Conservation (phyloP, 2,113 vertebrate genomes). For the Anguilla japonica region DNA sequence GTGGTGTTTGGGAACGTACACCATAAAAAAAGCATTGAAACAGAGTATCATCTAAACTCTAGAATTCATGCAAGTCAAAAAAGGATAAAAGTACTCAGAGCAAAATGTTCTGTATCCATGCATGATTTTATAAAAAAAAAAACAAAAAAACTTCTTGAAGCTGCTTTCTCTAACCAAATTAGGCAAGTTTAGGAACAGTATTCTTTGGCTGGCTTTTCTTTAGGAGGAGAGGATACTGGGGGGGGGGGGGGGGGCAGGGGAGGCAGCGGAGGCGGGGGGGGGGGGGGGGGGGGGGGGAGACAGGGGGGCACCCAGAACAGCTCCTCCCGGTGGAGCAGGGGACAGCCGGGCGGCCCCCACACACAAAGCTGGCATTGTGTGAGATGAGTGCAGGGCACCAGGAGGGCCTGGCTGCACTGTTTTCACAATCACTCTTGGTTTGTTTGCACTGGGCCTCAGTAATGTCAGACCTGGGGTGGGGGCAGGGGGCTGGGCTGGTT, state of each 20-base stretch:
- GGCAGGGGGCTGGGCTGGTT: neutral
- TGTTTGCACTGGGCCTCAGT: slow-evolving; percentile 16
- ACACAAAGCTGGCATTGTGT: slow-evolving; percentile 19
- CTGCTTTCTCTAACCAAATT: slow-evolving; percentile 23
- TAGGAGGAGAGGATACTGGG: neutral
- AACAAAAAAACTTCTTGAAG: neutral
- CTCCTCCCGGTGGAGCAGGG: neutral
- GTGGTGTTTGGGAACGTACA: no score
- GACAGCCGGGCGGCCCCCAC: neutral
- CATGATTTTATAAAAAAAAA: neutral
- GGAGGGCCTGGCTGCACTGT: neutral
- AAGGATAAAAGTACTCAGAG: no score
- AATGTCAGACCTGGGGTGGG: neutral
- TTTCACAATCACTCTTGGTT: slow-evolving; percentile 19
- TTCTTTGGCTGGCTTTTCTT: slow-evolving; percentile 11
- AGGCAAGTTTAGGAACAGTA: slow-evolving; percentile 3
- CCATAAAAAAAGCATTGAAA: no score
- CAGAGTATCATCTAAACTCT: no score
- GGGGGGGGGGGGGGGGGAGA: neutral
- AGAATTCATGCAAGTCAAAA: no score
- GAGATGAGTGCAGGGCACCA: neutral
- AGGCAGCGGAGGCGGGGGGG: neutral
- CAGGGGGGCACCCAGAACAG: neutral
- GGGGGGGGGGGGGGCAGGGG: neutral
- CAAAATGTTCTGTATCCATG: no score